Evolutionary conservation across 2,797 vertebrate species (phyloP), one percentile per base, ranked within the genome.

Genomic region (Heliangelus exortis): DNA sequence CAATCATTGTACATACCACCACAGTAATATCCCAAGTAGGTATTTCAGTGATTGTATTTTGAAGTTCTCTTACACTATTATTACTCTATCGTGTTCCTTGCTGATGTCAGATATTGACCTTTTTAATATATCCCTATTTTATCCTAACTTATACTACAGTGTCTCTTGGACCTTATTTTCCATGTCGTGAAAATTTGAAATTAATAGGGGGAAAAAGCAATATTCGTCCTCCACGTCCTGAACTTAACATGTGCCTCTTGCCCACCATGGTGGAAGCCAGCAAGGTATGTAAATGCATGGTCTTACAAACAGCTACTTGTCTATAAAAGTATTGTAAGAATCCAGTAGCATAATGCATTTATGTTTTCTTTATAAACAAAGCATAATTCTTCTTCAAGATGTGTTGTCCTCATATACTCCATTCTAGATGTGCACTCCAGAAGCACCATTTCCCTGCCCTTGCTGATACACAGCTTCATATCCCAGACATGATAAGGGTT

Each of bases 161-260:
- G 99, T 99, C 99, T 57, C 99, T 99, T 93, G 99, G 99, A 28
- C 99, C 99, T 75, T 99, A 99, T 98, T 98, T 99, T 97, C 99
- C 99, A 93, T 99, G 99, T 98, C 98, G 99, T 97, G 99, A 99
- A 98, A 99, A 99, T 98, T 98, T 99, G 97, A 99, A 99, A 97
- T 98, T 99, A 97, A 99, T 99, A 98, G 99, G 99, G 93, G 99
- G 99, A 67, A 99, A 99, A 97, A 99, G 99, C 98, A 99, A 99
- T 98, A 99, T 99, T 97, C 98, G 99, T 43, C 99, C 99, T 84
- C 99, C 99, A 8, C 98, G 99, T 83, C 99, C 99, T 2, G 99
- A 99, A 80, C 99, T 99, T 96, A 99, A 99, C 97, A 99, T 99
- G 99, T 99, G 99, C 98, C 99, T 99, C 97, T 98, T 99, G 97